These are phyloP conservation scores for Nothoprocta pentlandii DNA, from an alignment of 2,113 vertebrate species.

Conservation along the genomic window DNA sequence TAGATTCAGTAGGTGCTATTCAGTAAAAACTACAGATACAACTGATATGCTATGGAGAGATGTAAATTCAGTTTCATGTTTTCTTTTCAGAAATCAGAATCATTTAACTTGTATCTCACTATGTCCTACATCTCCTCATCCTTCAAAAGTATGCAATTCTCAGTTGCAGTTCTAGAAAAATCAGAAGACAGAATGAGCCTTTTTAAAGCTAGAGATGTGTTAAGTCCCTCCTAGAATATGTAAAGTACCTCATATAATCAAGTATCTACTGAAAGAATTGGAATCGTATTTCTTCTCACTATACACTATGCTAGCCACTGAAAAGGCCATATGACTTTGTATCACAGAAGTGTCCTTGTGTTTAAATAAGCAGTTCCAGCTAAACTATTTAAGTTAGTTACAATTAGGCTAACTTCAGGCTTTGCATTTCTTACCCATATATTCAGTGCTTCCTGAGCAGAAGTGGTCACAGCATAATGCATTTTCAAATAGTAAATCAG, in stretches of 20 bases:
- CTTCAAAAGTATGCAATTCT: background rate
- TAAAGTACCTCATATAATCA: background rate
- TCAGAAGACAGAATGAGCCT: background rate
- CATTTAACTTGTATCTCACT: conserved; percentile 7
- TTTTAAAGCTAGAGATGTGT: background rate
- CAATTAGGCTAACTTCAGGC: background rate
- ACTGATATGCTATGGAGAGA: background rate
- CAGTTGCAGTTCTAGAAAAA: background rate
- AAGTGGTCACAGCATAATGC: background rate
- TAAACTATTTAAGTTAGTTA: background rate
- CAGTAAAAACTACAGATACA: background rate
- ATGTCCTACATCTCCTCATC: background rate
- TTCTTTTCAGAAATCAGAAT: conserved; percentile 23
- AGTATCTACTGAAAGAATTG: background rate
- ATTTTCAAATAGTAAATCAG: background rate
- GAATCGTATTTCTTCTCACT: background rate
- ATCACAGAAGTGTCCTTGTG: background rate
- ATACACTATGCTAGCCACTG: background rate
- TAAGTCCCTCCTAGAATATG: background rate
- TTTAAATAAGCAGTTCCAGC: background rate
- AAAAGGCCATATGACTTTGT: background rate
- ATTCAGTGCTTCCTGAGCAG: background rate
- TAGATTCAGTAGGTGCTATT: background rate
- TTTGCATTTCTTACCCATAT: background rate
- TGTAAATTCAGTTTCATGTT: conserved; percentile 4